Conservation (phyloP, 1,140 invertebrate genomes). For the Pygmarrhopalites habei region DNA sequence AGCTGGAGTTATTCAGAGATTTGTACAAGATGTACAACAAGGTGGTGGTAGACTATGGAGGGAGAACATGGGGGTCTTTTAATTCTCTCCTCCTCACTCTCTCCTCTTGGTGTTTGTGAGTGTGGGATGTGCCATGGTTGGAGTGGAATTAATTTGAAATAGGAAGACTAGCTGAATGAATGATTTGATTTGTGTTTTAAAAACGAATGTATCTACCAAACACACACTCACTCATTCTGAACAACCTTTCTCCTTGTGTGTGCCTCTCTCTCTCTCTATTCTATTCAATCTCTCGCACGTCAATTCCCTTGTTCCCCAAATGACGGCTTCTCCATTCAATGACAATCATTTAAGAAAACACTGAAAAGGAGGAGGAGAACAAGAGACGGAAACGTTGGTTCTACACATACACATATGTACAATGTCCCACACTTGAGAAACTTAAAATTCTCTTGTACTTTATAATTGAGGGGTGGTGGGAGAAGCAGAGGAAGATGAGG, state of each 20-base stretch:
- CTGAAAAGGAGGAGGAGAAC: background rate
- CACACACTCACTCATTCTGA: background rate
- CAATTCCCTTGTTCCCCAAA: background rate
- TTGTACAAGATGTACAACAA: no score
- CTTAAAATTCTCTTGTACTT: background rate
- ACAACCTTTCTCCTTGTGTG: background rate
- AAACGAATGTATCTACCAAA: background rate
- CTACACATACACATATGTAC: background rate
- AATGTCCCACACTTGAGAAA: background rate
- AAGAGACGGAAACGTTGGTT: background rate
- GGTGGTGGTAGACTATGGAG: no score
- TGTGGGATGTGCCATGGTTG: no score
- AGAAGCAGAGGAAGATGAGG: background rate
- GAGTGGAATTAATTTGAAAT: no score
- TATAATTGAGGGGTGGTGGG: background rate
- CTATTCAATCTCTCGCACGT: background rate
- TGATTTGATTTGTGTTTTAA: slow-evolving; percentile 8
- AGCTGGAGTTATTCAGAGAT: no score
- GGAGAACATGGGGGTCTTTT: no score
- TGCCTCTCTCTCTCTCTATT: background rate
- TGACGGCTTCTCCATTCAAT: background rate
- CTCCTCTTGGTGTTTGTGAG: no score
- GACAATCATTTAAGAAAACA: background rate
- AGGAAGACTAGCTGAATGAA: background rate
- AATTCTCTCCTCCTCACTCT: no score